Base-by-base conservation (phyloP, 2,113 vertebrate genomes). In the Vanacampus margaritifer region DNA sequence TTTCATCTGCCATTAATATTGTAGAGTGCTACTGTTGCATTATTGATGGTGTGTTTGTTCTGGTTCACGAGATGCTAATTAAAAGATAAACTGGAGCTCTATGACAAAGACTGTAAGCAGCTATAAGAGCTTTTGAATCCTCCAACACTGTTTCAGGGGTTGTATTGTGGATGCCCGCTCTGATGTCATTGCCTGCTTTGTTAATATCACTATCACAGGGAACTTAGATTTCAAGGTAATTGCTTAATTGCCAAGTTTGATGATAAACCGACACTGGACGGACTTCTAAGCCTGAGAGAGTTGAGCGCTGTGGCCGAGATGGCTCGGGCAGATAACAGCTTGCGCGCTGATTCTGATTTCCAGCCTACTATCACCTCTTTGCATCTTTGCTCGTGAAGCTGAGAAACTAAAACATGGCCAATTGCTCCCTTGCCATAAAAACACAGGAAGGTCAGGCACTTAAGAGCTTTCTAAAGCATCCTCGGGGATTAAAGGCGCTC, bases 1-100 rank as follows among this genome's bases (percentile, higher is more conserved):
- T 82, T 84, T 80, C 69, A 72, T 80, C 74, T 81, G 81, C 76
- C 87, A 83, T 89, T 69, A 86, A 89, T 84, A 86, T 81, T 84
- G 83, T 69, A 83, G 71, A 62, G 70, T 78, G 83, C 69, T 74
- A 64, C 75, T 51, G 76, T 68, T 85, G 78, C 83, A 83, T 86
- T 86, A 87, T 85, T 79, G 83, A 87, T 84, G 72, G 56, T 3
- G 76, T 84, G 80, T 86, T 84, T 88, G 80, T 87, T 81, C 78
- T 61, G 68, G 75, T 71, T 78, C 75, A 70, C 80, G 79, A 80
- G 79, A 78, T 64, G 79, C 83, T 84, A 84, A 90, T 89, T 86
- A 84, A 83, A 84, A 81, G 79, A 86, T 86, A 81, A 80, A 84
- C 76, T 68, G 72, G 67, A 64, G 70, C 80, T 73, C 68, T 12